These are phyloP conservation scores for Athene cunicularia DNA, from an alignment of 2,113 vertebrate species.

Conservation along the genomic window DNA sequence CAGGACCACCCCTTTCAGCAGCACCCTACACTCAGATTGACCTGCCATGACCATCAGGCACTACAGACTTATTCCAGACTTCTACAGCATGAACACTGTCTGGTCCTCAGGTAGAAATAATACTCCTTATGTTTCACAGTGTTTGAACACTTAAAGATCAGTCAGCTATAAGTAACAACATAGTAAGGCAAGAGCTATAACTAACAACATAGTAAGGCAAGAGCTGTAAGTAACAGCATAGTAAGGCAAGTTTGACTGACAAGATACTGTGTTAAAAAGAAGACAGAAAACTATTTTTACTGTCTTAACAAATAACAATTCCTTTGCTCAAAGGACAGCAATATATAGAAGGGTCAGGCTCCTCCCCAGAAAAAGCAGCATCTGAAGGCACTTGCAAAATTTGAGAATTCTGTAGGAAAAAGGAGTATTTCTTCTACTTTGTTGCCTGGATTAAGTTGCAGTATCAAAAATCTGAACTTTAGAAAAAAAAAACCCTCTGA, in stretches of 20 bases:
- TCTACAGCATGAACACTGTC: background rate
- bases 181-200: background rate
- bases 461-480: background rate
- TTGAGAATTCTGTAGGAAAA: background rate
- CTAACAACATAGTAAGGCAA: background rate
- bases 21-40: background rate
- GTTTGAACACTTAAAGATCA: background rate
- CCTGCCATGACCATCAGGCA: fast-evolving
- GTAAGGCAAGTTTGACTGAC: background rate
- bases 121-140: background rate
- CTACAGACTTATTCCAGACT: background rate
- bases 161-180: background rate
- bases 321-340: background rate
- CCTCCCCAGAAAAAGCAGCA: background rate
- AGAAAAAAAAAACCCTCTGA: too few species aligned
- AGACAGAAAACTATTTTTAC: background rate
- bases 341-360: background rate
- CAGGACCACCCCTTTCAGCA: background rate
- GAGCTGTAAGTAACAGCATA: background rate
- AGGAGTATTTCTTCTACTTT: background rate
- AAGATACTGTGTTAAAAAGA: fast-evolving
- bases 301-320: background rate
- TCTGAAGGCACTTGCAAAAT: background rate
- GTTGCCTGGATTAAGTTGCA: background rate
- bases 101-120: background rate